Evolutionary conservation across 37 sponge, comb jelly and placozoan genomes (phyloP), one percentile per base, ranked within the genome.

Genomic region (Axinella damicornis): DNA sequence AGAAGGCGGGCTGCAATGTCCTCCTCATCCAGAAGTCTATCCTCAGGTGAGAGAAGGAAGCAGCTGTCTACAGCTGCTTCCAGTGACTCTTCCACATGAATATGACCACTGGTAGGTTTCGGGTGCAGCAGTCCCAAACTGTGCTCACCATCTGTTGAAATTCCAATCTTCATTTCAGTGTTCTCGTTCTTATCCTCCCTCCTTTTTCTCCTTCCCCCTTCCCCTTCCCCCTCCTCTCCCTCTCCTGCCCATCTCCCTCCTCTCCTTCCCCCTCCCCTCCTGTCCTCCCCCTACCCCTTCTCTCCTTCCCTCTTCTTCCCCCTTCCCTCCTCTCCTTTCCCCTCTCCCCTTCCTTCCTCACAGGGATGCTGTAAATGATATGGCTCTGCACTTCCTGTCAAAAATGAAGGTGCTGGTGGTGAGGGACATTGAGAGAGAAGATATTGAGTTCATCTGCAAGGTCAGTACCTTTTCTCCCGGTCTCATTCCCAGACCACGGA

Each of bases 21-120:
- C 89, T 99, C 31, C 94, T 99, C 63, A 92, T 99, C 20, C 99
- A 99, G 94, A 99, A 99, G 91, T 92, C 93, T 20, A 99, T 99
- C 57, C 90, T 99, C 52, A 84, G 95, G 95, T 93, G 55, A 31
- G 25, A 9, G 46, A 46, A 9, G 46, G 46, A 46, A 9, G 46
- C 46, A 46, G 4, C 6, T 24, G 18, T 0, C 4, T 46, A 46
- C 9, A 46, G 46, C 46, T 46, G 46, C n/a, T n/a, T n/a, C n/a
- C n/a, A n/a, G n/a, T n/a, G n/a, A 46, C 46, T 9, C 46, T 9
- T 46, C 46, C 46, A 46, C 46, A 46, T n/a, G n/a, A n/a, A n/a
- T n/a, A n/a, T n/a, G n/a, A n/a, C n/a, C n/a, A n/a, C n/a, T n/a
- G n/a, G n/a, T n/a, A n/a, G n/a, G n/a, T n/a, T n/a, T n/a, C n/a